Evolutionary conservation across 2,888 invertebrate species (phyloP).

Genomic region (Syrphus vitripennis): DNA sequence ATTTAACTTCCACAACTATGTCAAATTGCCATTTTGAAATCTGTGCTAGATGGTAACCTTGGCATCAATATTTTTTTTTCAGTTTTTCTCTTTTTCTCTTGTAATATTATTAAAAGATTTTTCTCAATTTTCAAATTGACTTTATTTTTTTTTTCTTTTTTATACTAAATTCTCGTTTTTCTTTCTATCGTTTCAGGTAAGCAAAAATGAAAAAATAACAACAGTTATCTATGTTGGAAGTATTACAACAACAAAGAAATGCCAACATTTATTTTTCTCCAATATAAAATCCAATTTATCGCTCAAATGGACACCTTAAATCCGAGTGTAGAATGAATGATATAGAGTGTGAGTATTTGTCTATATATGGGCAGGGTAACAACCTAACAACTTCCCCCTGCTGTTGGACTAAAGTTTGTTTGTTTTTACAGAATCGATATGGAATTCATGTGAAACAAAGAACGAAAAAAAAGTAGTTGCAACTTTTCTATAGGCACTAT

Average conservation of each 20-base stretch:
- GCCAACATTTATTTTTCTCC: constrained; percentile 4
- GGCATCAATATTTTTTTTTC: constrained; percentile 24
- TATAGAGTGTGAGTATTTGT: background rate
- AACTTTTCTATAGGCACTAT: background rate
- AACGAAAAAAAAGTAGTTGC: background rate
- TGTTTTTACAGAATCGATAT: background rate
- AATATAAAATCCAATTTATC: constrained; percentile 61
- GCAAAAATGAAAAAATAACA: constrained; percentile 4
- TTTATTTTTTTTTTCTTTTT: too few species aligned
- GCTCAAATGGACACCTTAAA: constrained; percentile 56
- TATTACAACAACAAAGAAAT: background rate
- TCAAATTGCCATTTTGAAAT: constrained; percentile 38
- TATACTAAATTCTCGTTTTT: background rate
- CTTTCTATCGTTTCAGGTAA: constrained; percentile 52
- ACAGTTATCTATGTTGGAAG: background rate
- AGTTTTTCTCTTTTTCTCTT: background rate
- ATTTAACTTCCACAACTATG: constrained; percentile 41
- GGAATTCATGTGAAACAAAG: constrained; percentile 5
- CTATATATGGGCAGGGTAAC: background rate
- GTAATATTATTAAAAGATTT: constrained; percentile 3
- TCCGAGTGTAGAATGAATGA: background rate
- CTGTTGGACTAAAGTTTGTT: background rate
- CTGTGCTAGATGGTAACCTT: constrained; percentile 46
- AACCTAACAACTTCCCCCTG: constrained; percentile 10
- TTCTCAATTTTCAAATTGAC: constrained; percentile 46